phyloP scores from a whole-genome alignment of 2,888 invertebrate species.

The Melinaea menophilus region DNA sequence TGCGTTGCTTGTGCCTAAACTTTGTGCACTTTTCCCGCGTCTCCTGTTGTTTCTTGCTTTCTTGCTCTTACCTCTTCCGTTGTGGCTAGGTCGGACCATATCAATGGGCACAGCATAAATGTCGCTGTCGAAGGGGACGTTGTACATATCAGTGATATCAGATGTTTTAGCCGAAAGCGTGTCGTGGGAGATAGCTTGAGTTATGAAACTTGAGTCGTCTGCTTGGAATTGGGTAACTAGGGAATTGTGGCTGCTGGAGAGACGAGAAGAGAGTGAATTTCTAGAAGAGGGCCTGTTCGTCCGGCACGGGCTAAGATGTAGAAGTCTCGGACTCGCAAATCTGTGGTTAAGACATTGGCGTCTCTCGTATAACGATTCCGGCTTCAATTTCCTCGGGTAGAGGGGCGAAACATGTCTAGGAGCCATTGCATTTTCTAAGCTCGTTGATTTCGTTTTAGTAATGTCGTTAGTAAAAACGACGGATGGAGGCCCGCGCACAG shows the following conservation, averaged over 20 bases:
- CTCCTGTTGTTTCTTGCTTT: constrained; percentile 61
- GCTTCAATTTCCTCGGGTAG: constrained; percentile 60
- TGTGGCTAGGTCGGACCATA: constrained; percentile 81
- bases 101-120: constrained; percentile 92
- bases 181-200: constrained; percentile 92
- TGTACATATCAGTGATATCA: constrained; percentile 90
- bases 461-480: constrained; percentile 48
- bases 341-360: constrained; percentile 65
- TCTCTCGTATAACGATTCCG: constrained; percentile 61
- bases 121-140: constrained; percentile 92
- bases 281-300: constrained; percentile 84
- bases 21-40: constrained; percentile 59
- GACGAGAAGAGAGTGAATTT: constrained; percentile 85
- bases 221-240: constrained; percentile 85
- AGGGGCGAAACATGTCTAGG: constrained; percentile 58
- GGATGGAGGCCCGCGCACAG: constrained; percentile 50
- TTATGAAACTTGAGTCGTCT: constrained; percentile 92
- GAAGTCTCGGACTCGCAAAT: constrained; percentile 69
- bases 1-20: constrained; percentile 40
- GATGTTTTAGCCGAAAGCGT: constrained; percentile 83
- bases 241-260: constrained; percentile 92
- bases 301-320: constrained; percentile 80
- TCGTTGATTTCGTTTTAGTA: constrained; percentile 42
- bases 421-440: constrained; percentile 46
- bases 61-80: constrained; percentile 60